These are phyloP conservation scores for Knipowitschia caucasica DNA, from an alignment of 2,797 vertebrate genomes.

Conservation along the genomic window DNA sequence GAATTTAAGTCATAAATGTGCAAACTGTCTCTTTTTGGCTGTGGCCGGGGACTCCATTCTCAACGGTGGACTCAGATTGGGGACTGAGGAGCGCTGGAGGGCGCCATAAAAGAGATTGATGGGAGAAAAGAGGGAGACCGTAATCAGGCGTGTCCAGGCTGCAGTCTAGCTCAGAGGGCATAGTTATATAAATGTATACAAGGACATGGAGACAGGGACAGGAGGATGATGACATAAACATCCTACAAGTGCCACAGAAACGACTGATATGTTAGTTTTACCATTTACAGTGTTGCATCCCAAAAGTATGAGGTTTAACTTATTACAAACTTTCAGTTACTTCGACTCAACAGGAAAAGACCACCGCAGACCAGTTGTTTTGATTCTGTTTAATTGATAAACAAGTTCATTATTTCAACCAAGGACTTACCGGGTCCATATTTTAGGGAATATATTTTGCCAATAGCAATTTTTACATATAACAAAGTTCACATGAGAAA, in stretches of 20 bases:
- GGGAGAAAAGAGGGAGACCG: constrained; percentile 4
- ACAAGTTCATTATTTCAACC: too few species aligned
- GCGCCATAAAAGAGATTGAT: constrained; percentile 6
- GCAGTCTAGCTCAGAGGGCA: not conserved
- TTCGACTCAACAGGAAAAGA: too few species aligned
- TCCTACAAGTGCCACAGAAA: not conserved
- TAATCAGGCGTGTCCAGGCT: constrained; percentile 10
- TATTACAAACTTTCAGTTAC: too few species aligned
- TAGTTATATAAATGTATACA: constrained; percentile 10
- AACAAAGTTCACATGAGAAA: too few species aligned
- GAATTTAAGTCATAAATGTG: not conserved
- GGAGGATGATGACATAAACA: not conserved
- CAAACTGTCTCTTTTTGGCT: not conserved
- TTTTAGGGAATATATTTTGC: too few species aligned
- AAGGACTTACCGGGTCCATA: too few species aligned
- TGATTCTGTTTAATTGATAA: too few species aligned
- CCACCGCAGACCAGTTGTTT: too few species aligned
- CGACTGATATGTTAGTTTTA: too few species aligned
- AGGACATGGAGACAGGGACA: constrained; percentile 3
- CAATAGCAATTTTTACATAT: too few species aligned
- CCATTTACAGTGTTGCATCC: too few species aligned
- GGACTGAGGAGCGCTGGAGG: not conserved
- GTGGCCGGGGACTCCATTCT: not conserved
- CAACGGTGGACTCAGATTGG: not conserved
- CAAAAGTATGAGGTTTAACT: too few species aligned